These are phyloP conservation scores for Agonopterix arenella DNA, from an alignment of 2,888 invertebrate genomes.

Conservation along the genomic window DNA sequence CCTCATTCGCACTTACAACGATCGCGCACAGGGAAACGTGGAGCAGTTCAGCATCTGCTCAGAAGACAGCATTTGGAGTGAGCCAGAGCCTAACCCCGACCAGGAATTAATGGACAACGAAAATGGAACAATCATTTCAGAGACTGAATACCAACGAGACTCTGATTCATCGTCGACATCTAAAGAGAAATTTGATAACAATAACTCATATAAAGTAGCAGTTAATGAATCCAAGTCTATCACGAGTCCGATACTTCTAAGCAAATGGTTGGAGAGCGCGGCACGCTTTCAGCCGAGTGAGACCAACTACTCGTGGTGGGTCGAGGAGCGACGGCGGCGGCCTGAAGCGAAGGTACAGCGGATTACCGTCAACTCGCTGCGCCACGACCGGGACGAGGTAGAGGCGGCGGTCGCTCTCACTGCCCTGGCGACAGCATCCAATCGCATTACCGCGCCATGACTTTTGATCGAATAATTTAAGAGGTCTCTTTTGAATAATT, in stretches of 20 bases:
- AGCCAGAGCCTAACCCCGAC: conserved; percentile 64
- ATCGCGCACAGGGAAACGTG: conserved; percentile 85
- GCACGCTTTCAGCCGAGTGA: conserved; percentile 84
- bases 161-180: conserved; percentile 44
- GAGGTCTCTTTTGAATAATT: too few species aligned
- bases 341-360: conserved; percentile 38
- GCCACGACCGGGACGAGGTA: conserved; percentile 83
- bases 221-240: conserved; percentile 37
- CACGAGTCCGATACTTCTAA: conserved; percentile 78
- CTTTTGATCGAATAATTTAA: neutral
- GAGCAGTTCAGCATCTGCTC: conserved; percentile 89
- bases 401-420: conserved; percentile 87
- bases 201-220: conserved; percentile 46
- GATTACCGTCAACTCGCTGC: conserved; percentile 37
- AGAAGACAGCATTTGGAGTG: conserved; percentile 88
- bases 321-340: conserved; percentile 49
- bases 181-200: conserved; percentile 48
- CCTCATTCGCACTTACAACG: conserved; percentile 83
- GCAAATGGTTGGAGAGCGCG: conserved; percentile 86
- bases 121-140: conserved; percentile 44
- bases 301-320: conserved; percentile 83
- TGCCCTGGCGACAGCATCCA: conserved; percentile 74
- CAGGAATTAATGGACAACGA: conserved; percentile 37
- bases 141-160: conserved; percentile 39
- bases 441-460: conserved; percentile 43